These are phyloP conservation scores for Paramisgurnus dabryanus DNA, from an alignment of 2,113 vertebrate genomes.

Conservation along the genomic window DNA sequence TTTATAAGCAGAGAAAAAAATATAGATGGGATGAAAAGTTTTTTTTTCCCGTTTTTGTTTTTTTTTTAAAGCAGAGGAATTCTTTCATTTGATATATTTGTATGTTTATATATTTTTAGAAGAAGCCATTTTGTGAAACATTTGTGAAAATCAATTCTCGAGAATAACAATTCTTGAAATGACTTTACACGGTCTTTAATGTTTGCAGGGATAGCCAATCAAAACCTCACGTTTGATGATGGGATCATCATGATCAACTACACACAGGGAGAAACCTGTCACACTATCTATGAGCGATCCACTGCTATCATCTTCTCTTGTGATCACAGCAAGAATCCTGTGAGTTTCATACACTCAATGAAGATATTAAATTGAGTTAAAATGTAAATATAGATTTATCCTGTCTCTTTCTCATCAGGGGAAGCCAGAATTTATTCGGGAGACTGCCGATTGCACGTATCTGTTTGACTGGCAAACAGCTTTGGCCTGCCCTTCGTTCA, in stretches of 20 bases:
- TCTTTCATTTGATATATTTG: too few species aligned
- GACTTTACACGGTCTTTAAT: too few species aligned
- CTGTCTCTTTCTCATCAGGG: slow-evolving; percentile 60
- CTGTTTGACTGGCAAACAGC: slow-evolving; percentile 89
- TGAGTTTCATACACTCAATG: slow-evolving; percentile 63
- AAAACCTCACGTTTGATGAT: slow-evolving; percentile 84
- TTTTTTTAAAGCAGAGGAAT: too few species aligned
- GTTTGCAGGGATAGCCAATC: slow-evolving; percentile 76
- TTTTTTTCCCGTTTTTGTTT: too few species aligned
- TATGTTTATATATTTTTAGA: too few species aligned
- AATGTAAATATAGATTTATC: too few species aligned
- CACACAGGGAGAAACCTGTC: slow-evolving; percentile 85
- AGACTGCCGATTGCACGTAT: slow-evolving; percentile 92
- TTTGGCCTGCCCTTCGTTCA: slow-evolving; percentile 85
- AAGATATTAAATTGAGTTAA: too few species aligned
- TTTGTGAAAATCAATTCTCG: too few species aligned
- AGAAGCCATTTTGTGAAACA: too few species aligned
- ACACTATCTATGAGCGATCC: slow-evolving; percentile 84
- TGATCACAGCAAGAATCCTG: slow-evolving; percentile 77
- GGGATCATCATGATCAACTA: slow-evolving; percentile 92
- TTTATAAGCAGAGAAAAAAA: too few species aligned
- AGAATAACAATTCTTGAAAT: too few species aligned
- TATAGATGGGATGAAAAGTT: too few species aligned
- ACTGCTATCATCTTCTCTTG: slow-evolving; percentile 91
- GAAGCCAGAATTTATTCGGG: slow-evolving; percentile 84